Evolutionary conservation across 2,888 invertebrate species (phyloP), one percentile per base, ranked within the genome.

Genomic region (Electrophaes corylata): DNA sequence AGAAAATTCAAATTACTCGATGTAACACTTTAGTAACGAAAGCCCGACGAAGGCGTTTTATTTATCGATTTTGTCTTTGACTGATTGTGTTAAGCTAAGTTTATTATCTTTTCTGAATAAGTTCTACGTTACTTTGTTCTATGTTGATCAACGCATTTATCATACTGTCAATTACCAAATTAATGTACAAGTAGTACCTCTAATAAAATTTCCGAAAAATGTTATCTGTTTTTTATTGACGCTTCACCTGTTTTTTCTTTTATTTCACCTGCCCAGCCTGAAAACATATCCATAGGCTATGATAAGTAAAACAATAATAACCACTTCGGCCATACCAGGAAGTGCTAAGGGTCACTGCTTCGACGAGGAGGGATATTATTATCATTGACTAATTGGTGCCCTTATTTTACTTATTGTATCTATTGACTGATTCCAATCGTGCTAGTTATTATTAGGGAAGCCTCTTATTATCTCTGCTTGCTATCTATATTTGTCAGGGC

Each of bases 121-220:
- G 56, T 18, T 35, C 8, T 41, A 29, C 26, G 23, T 39, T 54
- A 39, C 12, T 26, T 45, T 18, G 8, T 41, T 43, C n/a, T 66
- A 66, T 67, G 65, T 75, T 72, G 70, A 70, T 69, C 61, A 63
- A 41, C 49, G 65, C 67, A 66, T 67, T 64, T 64, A 66, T 56
- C 62, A 67, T 69, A 61, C 65, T 66, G 65, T 69, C 69, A 64
- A 64, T 69, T 69, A 67, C 72, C 66, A 70, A 71, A 55, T 46
- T 33, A 16, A 70, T 66, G 65, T 75, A 72, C 71, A 76, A 75
- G 65, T 74, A 71, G 66, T 74, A 72, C 57, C 55, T 69, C 69
- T 64, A 72, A 69, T 75, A 75, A 26, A 62, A 71, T 57, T 51
- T 64, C 48, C 19, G 39, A 62, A 70, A 65, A 65, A 51, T 48